phyloP scores from a whole-genome alignment of 2,888 invertebrate species.

The Caenorhabditis sulstoni region DNA sequence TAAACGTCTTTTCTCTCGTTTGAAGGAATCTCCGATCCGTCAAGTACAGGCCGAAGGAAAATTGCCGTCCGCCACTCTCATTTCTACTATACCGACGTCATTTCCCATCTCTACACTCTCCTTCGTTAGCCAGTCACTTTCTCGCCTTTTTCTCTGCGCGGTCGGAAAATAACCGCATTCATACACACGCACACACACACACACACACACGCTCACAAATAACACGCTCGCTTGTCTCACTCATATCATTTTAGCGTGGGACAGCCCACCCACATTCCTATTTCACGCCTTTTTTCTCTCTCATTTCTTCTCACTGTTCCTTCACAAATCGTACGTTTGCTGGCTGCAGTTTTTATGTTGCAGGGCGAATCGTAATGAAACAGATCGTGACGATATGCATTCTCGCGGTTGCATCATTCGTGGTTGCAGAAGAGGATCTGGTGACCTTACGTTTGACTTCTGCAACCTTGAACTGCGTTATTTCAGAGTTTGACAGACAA shows the following conservation, averaged over 20 bases:
- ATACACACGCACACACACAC: too few species aligned
- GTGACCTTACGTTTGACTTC: background rate
- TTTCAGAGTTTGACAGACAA: conserved; percentile 24
- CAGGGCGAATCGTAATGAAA: background rate
- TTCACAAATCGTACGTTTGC: too few species aligned
- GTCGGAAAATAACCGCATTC: background rate
- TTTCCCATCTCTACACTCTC: background rate
- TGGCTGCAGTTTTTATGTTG: too few species aligned
- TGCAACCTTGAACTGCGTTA: background rate
- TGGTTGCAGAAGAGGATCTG: conserved; percentile 6
- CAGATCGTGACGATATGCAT: background rate
- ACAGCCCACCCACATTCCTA: background rate
- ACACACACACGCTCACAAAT: background rate
- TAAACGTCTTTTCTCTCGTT: too few species aligned
- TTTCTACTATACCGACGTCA: too few species aligned
- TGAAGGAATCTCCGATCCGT: background rate
- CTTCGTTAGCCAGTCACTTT: background rate
- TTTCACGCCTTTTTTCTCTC: background rate
- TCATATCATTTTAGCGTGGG: background rate
- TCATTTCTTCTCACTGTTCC: too few species aligned
- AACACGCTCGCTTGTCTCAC: background rate
- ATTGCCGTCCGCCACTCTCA: too few species aligned
- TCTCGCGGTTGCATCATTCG: background rate
- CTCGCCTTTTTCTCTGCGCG: background rate
- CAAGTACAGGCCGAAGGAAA: background rate